Percentiles rank a stretch among this genome's conserved stretches.
These are phyloP conservation scores for Taurulus bubalis DNA, from an alignment of 2,113 vertebrate species.

Conservation along the genomic window DNA sequence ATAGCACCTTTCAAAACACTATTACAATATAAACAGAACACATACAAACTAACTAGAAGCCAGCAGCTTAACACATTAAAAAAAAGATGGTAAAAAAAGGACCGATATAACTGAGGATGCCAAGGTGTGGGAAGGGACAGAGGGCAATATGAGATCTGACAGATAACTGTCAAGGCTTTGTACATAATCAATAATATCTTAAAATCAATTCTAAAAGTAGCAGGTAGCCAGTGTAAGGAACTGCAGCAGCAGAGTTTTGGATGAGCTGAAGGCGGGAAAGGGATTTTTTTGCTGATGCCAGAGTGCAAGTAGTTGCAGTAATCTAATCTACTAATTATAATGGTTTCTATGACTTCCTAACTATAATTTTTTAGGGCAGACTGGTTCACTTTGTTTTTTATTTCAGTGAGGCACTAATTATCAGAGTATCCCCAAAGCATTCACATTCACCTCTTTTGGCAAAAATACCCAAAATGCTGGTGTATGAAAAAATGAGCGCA, in stretches of 20 bases:
- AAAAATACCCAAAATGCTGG: neutral
- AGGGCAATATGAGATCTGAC: neutral
- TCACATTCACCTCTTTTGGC: neutral
- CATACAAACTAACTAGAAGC: too few relatives aligned
- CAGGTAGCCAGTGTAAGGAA: neutral
- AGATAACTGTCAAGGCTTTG: neutral
- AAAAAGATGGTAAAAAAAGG: neutral
- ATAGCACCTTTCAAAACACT: neutral
- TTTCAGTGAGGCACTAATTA: neutral
- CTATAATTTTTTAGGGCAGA: slow-evolving; percentile 9
- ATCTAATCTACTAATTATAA: neutral
- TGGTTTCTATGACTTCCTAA: neutral
- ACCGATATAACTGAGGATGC: neutral
- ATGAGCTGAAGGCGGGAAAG: neutral
- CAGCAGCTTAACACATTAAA: too few relatives aligned
- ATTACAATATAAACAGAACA: neutral
- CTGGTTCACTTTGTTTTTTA: slow-evolving; percentile 15
- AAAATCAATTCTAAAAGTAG: neutral
- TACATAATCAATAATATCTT: neutral
- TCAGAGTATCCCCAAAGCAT: neutral
- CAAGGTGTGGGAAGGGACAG: neutral
- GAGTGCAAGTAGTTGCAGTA: neutral
- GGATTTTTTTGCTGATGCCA: neutral
- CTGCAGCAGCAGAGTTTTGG: neutral
- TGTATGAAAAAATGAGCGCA: neutral